phyloP scores from a whole-genome alignment of 2,888 invertebrate genomes.

The Dolichomitus sp. region DNA sequence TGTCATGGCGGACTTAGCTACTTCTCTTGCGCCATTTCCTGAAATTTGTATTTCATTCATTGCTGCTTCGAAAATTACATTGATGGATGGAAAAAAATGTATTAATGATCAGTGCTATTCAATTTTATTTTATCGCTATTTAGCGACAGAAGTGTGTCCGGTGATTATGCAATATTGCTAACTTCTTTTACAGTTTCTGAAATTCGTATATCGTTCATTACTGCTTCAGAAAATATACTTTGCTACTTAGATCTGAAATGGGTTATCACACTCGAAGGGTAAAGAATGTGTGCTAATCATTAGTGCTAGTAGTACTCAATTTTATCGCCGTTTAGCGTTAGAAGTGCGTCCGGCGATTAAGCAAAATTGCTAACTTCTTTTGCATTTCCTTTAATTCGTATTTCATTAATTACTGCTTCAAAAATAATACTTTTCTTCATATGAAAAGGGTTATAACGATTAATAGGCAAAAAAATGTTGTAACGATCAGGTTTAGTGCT shows the following conservation, averaged over 20 bases:
- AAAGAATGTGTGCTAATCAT: too few species aligned
- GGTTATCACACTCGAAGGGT: neutral
- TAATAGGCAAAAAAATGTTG: too few species aligned
- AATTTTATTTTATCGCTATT: neutral
- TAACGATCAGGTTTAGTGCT: neutral
- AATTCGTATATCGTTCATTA: neutral
- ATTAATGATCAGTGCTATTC: neutral
- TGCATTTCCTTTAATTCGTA: too few species aligned
- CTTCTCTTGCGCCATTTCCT: neutral
- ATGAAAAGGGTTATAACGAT: neutral
- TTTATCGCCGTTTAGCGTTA: neutral
- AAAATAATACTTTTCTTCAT: neutral
- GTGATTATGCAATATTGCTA: too few species aligned
- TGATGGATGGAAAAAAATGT: too few species aligned
- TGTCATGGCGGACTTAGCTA: slow-evolving; percentile 31
- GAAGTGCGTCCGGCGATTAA: neutral
- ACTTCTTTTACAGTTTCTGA: neutral
- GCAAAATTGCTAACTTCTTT: too few species aligned
- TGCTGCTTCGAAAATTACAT: too few species aligned
- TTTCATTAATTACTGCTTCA: too few species aligned
- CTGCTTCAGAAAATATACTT: neutral
- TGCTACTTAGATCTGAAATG: neutral
- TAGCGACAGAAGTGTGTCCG: neutral
- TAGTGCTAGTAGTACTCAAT: neutral
- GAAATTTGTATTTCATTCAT: too few species aligned